Percentiles rank a stretch among this genome's conserved stretches.
Conservation (phyloP, 2,797 vertebrate species). For the Rachycentron canadum region DNA sequence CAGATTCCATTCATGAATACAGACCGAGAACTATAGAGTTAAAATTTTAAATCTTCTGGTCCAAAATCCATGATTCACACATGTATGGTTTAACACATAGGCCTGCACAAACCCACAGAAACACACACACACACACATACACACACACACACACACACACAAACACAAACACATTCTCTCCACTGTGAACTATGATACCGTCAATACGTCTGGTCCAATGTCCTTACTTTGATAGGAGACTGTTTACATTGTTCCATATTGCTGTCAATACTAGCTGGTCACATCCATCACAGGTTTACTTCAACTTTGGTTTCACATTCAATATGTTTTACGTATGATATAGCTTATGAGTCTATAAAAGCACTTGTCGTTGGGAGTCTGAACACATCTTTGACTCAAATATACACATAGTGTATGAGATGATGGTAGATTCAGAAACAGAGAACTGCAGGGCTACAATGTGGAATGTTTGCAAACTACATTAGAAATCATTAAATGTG, state of each 20-base stretch:
- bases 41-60: constrained; percentile 30
- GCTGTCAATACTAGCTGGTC: constrained; percentile 31
- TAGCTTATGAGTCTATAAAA: constrained; percentile 69
- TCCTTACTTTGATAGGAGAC: constrained; percentile 45
- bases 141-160: constrained; percentile 5
- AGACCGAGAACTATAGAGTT: constrained; percentile 55
- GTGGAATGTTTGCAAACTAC: constrained; percentile 76
- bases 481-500: constrained; percentile 55
- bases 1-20: constrained; percentile 55
- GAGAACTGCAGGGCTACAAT: constrained; percentile 63
- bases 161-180: constrained; percentile 19
- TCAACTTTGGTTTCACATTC: constrained; percentile 70
- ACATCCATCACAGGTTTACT: constrained; percentile 39
- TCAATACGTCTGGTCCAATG: constrained; percentile 40
- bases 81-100: constrained; percentile 41
- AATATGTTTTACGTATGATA: constrained; percentile 60
- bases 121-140: constrained; percentile 17
- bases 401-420: constrained; percentile 69
- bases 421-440: constrained; percentile 60
- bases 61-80: constrained; percentile 47
- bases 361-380: constrained; percentile 65
- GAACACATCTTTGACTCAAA: constrained; percentile 47
- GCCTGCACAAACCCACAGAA: constrained; percentile 6
- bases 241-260: constrained; percentile 56
- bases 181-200: constrained; percentile 52